phyloP scores from a whole-genome alignment of 92 coral and sea anemone species.

The Muricea muricata region DNA sequence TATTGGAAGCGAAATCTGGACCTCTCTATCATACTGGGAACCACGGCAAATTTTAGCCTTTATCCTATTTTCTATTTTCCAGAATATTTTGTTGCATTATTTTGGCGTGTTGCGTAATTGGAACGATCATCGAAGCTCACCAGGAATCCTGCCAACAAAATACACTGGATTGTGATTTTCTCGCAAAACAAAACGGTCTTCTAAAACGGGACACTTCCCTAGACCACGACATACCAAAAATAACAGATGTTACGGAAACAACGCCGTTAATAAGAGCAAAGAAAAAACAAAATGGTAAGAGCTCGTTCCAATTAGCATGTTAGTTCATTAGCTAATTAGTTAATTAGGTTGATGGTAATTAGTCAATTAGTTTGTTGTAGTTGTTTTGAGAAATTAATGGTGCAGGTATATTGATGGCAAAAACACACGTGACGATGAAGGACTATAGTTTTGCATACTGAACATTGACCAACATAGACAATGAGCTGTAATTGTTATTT shows the following conservation, averaged over 20 bases:
- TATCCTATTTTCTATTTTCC: neutral
- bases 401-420: no score
- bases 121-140: slow-evolving; percentile 67
- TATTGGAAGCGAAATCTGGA: no score
- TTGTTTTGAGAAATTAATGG: no score
- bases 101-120: slow-evolving; percentile 69
- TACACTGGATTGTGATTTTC: neutral
- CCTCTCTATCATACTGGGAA: no score
- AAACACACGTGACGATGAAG: no score
- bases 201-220: neutral
- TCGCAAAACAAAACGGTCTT: neutral
- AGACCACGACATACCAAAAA: neutral
- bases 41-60: no score
- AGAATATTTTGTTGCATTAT: slow-evolving; percentile 76
- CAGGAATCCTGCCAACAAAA: neutral
- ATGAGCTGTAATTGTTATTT: no score
- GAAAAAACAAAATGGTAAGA: neutral
- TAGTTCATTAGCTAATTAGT: no score
- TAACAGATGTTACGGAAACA: neutral
- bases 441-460: no score
- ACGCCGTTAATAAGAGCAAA: neutral
- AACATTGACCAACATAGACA: no score
- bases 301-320: neutral
- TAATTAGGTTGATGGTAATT: no score
- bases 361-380: no score